Conservation (phyloP, 2,797 vertebrate species). For the Rhadinocentrus ornatus region DNA sequence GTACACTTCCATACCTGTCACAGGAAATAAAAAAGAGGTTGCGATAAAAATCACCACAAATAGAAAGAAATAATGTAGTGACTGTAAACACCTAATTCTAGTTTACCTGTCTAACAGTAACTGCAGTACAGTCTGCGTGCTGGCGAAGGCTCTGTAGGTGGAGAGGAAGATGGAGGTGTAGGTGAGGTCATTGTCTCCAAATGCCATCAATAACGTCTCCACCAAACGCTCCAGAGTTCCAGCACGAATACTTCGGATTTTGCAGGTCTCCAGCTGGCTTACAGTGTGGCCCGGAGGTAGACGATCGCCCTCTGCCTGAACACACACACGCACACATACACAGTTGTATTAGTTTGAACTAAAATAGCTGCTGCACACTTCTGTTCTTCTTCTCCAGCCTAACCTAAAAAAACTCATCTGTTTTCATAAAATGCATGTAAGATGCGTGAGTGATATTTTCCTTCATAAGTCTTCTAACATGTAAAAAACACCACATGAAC, state of each 20-base stretch:
- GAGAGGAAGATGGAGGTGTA: constrained; percentile 97
- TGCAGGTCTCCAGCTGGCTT: constrained; percentile 94
- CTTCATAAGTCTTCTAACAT: too few relatives aligned
- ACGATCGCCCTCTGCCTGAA: constrained; percentile 91
- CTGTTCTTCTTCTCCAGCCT: not conserved
- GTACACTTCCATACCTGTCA: constrained; percentile 79
- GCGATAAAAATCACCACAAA: not conserved
- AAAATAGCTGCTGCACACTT: not conserved
- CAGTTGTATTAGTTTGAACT: not conserved
- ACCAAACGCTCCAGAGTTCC: constrained; percentile 95
- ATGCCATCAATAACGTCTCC: constrained; percentile 93
- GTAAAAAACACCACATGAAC: not conserved
- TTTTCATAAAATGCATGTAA: not conserved
- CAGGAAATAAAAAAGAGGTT: not conserved
- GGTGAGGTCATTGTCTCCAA: constrained; percentile 94
- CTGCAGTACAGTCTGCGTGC: constrained; percentile 88
- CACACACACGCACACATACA: constrained; percentile 5
- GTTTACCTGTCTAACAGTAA: constrained; percentile 90
- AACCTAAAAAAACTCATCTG: not conserved
- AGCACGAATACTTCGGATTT: constrained; percentile 94
- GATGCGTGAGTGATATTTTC: not conserved
- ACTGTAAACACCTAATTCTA: not conserved
- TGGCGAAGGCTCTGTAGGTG: constrained; percentile 92
- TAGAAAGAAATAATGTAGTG: not conserved
- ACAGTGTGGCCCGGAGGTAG: constrained; percentile 92